Evolutionary conservation across 2,113 vertebrate genomes (phyloP), one percentile per base, ranked within the genome.

Genomic region (Chlorodrepanis virens): DNA sequence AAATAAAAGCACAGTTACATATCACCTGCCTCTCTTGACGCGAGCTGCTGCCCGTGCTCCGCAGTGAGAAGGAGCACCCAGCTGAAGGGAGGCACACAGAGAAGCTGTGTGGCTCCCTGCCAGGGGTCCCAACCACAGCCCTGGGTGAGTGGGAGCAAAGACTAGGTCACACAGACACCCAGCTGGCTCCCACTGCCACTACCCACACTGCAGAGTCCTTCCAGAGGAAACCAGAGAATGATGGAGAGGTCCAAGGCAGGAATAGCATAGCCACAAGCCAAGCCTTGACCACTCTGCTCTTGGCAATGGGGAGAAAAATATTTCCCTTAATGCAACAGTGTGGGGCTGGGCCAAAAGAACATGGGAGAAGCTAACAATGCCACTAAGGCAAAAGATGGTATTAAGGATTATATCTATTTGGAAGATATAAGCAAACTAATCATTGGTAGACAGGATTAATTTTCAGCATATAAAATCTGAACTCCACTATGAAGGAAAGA

Each of bases 31-130:
- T 76, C 39, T 4, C 31, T 25, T 16, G 67, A 21, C 0, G 5
- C 1, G 21, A 90, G 67, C 49, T 53, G 57, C 67, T 64, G 68
- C 29, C 60, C 2, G 0, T 47, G 69, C 37, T 56, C 33, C 0
- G 0, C 44, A 44, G 61, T 0, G 1, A 75, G 44, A 1, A 76
- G 23, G 27, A 49, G 64, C 65, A 7, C 5, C 16, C 33, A 24
- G 40, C 31, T 42, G 37, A 40, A 61, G 28, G 40, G 35, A 53
- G 9, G 22, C 13, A 20, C 0, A 1, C 1, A 6, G 44, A 52
- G 65, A 52, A 47, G 17, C 44, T 1, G 1, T 18, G 77, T 47
- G 56, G 23, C 19, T 69, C 5, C 1, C 27, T 4, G 19, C 27
- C 39, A 42, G 22, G 14, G 25, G 37, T 49, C 37, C 45, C 21